These are phyloP conservation scores for Sarcophaga carnaria DNA, from an alignment of 2,888 invertebrate species.

Conservation along the genomic window DNA sequence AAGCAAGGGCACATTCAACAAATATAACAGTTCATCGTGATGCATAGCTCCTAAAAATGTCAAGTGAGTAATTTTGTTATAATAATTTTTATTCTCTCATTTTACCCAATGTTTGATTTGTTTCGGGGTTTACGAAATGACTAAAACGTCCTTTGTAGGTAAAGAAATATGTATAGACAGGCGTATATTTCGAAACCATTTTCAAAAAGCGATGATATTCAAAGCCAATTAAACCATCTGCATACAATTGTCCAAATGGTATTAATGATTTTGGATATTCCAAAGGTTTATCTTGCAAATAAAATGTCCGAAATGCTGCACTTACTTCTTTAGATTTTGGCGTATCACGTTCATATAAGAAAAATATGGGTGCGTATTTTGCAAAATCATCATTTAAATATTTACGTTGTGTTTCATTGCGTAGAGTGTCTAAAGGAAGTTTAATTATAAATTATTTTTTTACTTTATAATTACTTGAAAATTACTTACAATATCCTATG, in stretches of 20 bases:
- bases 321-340: conserved; percentile 78
- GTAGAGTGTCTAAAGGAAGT: conserved; percentile 81
- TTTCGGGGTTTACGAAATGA: conserved; percentile 82
- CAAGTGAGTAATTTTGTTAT: not conserved
- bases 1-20: conserved; percentile 77
- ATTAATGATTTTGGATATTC: conserved; percentile 71
- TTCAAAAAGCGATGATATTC: conserved; percentile 84
- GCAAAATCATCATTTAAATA: conserved; percentile 76
- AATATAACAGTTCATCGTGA: conserved; percentile 82
- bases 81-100: not conserved
- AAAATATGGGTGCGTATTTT: conserved; percentile 75
- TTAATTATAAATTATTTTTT: too few relatives aligned
- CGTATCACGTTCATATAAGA: conserved; percentile 79
- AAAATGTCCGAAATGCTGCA: conserved; percentile 71
- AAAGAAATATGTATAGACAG: conserved; percentile 85
- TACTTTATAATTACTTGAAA: too few relatives aligned
- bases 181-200: conserved; percentile 83
- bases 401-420: conserved; percentile 82
- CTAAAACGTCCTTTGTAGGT: conserved; percentile 85
- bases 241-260: conserved; percentile 81
- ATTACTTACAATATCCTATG: conserved; percentile 82
- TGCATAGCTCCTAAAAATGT: conserved; percentile 80
- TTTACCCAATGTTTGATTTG: conserved; percentile 82
- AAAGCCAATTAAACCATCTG: conserved; percentile 84
- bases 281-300: conserved; percentile 72